phyloP scores from a whole-genome alignment of 2,888 invertebrate genomes.

The Pocota personata region DNA sequence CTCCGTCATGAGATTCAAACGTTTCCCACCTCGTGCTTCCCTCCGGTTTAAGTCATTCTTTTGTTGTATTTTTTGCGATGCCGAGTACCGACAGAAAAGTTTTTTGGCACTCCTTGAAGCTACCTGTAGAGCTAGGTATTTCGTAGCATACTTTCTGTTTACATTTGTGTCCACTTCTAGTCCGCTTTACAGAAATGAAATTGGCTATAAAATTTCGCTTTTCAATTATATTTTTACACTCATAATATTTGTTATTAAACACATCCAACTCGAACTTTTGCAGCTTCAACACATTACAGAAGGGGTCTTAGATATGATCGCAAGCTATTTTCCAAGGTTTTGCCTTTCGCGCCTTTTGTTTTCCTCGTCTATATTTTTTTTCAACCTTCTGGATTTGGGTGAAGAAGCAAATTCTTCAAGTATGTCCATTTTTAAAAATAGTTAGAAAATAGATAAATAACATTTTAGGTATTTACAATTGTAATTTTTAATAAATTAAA shows the following conservation, averaged over 20 bases:
- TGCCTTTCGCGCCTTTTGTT: slow-evolving; percentile 7
- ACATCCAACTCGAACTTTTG: slow-evolving; percentile 11
- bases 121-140: slow-evolving; percentile 12
- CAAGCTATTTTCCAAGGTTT: slow-evolving; percentile 18
- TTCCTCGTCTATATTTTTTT: slow-evolving; percentile 16
- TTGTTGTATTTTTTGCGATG: slow-evolving; percentile 6
- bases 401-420: slow-evolving; percentile 9
- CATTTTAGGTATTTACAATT: not conserved
- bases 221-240: not conserved
- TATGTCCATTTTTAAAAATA: slow-evolving; percentile 14
- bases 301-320: not conserved
- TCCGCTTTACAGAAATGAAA: slow-evolving; percentile 12
- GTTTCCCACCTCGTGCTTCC: slow-evolving; percentile 12
- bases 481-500: slow-evolving; percentile 1
- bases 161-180: not conserved
- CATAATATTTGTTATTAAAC: slow-evolving; percentile 6
- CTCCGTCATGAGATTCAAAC: slow-evolving; percentile 5
- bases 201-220: not conserved
- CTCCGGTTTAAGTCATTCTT: slow-evolving; percentile 3
- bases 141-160: slow-evolving; percentile 5
- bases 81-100: slow-evolving; percentile 26
- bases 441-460: not conserved
- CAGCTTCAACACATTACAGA: not conserved
- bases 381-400: not conserved
- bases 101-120: slow-evolving; percentile 17